Base-by-base conservation (phyloP, 2,113 vertebrate species). In the Saimiri boliviensis region DNA sequence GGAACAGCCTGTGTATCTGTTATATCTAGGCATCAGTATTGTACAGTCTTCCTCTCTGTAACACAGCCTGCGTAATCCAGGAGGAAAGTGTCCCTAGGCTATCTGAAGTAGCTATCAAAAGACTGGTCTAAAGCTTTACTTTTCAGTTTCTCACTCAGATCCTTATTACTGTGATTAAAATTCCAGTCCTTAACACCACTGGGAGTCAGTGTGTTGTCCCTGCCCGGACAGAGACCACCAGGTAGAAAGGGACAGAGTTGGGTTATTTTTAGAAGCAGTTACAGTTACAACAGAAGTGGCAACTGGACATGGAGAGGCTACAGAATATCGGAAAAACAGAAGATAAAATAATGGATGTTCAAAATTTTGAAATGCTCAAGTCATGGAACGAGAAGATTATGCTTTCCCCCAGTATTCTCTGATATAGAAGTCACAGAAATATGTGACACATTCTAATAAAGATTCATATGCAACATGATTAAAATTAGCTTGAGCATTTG, bases 251-350 rank as follows among this genome's bases (percentile, higher is more conserved):
- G 47, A 60, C 60, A 94, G 79, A 77, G 56, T 20, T 47, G 47
- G 77, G 32, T 60, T 95, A 89, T 96, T 97, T 92, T 97, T 94
- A 94, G 82, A 96, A 94, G 73, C 27, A 71, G 83, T 60, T 87
- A 45, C 30, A 70, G 17, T 97, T 47, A 80, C 30, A 79, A 23
- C 56, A 14, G 81, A 92, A 82, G 93, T 86, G 76, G 71, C 76
- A 77, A 3, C 37, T 79, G 58, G 56, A 73, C 56, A n/a, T 2
- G 47, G 56, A 74, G 47, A 77, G 88, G 71, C 77, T 74, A 79
- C 35, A 68, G 54, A 60, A 70, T 17, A 25, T 66, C 49, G 40
- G 52, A 56, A 70, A 85, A 93, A 70, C 49, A 84, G 37, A 79
- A 87, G 83, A 21, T 79, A 66, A 79, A 42, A 60, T 74, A 86